Conservation (phyloP, 2,888 invertebrate species). For the Xestoiulus laeticollis region DNA sequence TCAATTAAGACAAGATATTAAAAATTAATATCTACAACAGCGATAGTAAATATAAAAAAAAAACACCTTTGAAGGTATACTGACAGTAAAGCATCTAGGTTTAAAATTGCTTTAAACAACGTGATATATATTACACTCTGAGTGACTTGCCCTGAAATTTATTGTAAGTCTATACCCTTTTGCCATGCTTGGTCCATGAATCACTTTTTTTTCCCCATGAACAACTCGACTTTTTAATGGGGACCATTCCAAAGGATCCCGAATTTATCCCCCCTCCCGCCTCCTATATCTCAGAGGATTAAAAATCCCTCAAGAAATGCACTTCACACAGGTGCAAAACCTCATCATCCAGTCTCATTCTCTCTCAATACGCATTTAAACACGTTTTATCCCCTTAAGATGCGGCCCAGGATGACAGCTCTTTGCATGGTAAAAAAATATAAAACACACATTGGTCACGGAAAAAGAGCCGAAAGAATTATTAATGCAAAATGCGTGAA, state of each 20-base stretch:
- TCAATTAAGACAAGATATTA: not conserved
- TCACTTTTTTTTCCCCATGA: not conserved
- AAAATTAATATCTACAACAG: not conserved
- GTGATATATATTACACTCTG: not conserved
- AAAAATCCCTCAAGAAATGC: not conserved
- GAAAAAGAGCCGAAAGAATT: not conserved
- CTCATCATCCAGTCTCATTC: not conserved
- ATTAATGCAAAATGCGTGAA: constrained; percentile 9
- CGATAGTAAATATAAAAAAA: not conserved
- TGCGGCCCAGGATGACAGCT: not conserved
- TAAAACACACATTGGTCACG: constrained; percentile 9
- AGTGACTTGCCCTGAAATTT: not conserved
- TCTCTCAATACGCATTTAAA: not conserved
- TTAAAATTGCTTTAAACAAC: not conserved
- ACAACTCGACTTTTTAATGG: constrained; percentile 9
- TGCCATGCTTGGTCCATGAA: not conserved
- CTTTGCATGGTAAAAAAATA: not conserved
- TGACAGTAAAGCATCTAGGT: not conserved
- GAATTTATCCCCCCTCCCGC: not conserved
- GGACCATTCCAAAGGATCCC: not conserved
- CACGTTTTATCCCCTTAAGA: constrained; percentile 1
- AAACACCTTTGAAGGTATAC: not conserved
- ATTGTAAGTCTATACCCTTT: not conserved
- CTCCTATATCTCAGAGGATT: not conserved
- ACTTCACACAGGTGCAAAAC: constrained; percentile 9